phyloP scores from a whole-genome alignment of 2,888 invertebrate species.

The Agriotes lineatus region DNA sequence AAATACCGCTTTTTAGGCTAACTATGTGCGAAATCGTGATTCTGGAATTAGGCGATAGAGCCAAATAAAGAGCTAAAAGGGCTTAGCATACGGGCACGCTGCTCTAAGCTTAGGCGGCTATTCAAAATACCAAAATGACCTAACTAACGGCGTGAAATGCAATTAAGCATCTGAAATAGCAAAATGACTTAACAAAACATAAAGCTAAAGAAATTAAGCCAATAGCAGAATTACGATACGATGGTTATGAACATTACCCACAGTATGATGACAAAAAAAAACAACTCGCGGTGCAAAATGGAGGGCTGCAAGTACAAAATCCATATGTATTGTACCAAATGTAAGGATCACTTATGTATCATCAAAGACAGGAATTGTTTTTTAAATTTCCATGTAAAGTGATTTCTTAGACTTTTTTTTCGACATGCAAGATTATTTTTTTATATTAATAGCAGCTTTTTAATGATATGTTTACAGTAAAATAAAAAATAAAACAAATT shows the following conservation, averaged over 20 bases:
- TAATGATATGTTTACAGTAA: too few species aligned
- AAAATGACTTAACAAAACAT: background rate
- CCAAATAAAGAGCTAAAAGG: too few species aligned
- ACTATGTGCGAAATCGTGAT: too few species aligned
- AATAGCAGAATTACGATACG: background rate
- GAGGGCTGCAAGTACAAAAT: background rate
- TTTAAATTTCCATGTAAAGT: background rate
- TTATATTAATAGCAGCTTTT: too few species aligned
- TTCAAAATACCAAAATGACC: too few species aligned
- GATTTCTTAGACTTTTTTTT: background rate
- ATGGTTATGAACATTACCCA: background rate
- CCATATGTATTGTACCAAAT: background rate
- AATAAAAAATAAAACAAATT: background rate
- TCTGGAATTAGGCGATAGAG: too few species aligned
- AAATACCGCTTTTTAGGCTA: too few species aligned
- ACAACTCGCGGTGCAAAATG: background rate
- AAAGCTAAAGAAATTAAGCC: background rate
- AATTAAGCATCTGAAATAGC: too few species aligned
- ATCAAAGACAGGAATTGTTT: background rate
- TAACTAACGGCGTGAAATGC: too few species aligned
- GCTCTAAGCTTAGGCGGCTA: too few species aligned
- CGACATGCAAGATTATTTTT: background rate
- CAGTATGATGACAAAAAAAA: background rate
- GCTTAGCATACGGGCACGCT: too few species aligned
- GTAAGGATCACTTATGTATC: background rate